Conservation (phyloP, 2,113 vertebrate genomes). For the Cavia aperea region DNA sequence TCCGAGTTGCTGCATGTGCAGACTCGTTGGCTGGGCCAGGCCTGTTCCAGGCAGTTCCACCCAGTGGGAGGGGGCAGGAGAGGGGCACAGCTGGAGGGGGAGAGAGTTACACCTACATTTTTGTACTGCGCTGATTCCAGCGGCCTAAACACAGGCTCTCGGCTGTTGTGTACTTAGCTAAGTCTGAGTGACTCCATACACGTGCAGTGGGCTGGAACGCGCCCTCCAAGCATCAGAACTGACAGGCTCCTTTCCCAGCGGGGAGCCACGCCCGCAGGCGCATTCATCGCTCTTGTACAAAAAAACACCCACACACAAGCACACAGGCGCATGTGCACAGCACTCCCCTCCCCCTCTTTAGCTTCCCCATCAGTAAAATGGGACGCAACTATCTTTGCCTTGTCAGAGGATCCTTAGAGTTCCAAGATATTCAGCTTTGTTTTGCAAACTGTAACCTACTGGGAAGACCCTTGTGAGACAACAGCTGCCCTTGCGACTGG, state of each 20-base stretch:
- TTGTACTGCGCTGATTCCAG: conserved; percentile 71
- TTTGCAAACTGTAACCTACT: not conserved
- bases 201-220: conserved; percentile 50
- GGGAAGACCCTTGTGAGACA: not conserved
- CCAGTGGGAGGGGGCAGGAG: conserved; percentile 37
- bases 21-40: conserved; percentile 56
- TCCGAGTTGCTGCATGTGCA: conserved; percentile 56
- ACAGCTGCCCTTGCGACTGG: fast-evolving
- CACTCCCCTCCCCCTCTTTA: not conserved
- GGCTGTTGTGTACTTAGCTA: conserved; percentile 61
- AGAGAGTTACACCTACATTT: conserved; percentile 72
- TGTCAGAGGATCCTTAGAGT: not conserved
- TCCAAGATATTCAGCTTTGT: not conserved
- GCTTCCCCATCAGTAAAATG: not conserved
- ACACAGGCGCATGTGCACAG: not conserved
- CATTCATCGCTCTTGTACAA: not conserved
- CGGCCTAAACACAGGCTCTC: conserved; percentile 56
- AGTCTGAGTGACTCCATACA: conserved; percentile 63
- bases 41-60: conserved; percentile 51
- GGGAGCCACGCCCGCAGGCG: not conserved
- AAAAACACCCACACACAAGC: not conserved
- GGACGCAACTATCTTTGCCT: not conserved
- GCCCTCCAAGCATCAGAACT: conserved; percentile 42
- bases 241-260: conserved; percentile 39
- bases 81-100: not conserved